Conservation (phyloP, 2,888 invertebrate species). For the Synanthedon tipuliformis region DNA sequence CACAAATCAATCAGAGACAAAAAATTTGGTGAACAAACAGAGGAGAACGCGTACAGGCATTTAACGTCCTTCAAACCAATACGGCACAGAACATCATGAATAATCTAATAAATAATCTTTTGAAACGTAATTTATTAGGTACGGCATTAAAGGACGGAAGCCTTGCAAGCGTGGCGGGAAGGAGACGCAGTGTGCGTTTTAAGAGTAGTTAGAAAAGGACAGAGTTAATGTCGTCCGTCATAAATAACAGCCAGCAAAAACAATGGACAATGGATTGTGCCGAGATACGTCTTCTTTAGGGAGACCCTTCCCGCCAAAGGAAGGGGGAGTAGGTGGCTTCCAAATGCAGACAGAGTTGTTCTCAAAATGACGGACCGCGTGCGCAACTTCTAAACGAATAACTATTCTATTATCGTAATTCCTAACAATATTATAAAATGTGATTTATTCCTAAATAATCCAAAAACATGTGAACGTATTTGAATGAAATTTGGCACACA, state of each 20-base stretch:
- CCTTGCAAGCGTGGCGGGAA: slow-evolving; percentile 46
- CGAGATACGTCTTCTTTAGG: slow-evolving; percentile 68
- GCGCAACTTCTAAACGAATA: slow-evolving; percentile 17
- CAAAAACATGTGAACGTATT: too few relatives aligned
- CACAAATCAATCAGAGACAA: slow-evolving; percentile 55
- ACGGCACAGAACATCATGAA: slow-evolving; percentile 62
- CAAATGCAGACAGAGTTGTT: slow-evolving; percentile 12
- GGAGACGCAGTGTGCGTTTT: slow-evolving; percentile 18
- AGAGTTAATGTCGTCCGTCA: slow-evolving; percentile 51
- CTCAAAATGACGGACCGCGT: slow-evolving; percentile 22
- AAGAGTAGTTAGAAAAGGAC: slow-evolving; percentile 29
- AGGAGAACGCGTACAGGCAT: slow-evolving; percentile 16
- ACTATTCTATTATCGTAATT: background rate
- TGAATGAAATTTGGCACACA: too few relatives aligned
- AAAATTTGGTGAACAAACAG: slow-evolving; percentile 23
- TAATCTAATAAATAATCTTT: slow-evolving; percentile 70
- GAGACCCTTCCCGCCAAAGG: slow-evolving; percentile 22
- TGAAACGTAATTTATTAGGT: slow-evolving; percentile 63
- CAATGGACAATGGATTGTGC: slow-evolving; percentile 68
- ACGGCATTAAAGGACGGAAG: slow-evolving; percentile 60
- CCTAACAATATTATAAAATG: too few relatives aligned
- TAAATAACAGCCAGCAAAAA: slow-evolving; percentile 67
- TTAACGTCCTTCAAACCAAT: slow-evolving; percentile 59
- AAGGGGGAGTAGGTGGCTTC: slow-evolving; percentile 8
- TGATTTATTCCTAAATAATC: too few relatives aligned